Conservation (phyloP, 2,888 invertebrate species). For the Druceiella hillmani region DNA sequence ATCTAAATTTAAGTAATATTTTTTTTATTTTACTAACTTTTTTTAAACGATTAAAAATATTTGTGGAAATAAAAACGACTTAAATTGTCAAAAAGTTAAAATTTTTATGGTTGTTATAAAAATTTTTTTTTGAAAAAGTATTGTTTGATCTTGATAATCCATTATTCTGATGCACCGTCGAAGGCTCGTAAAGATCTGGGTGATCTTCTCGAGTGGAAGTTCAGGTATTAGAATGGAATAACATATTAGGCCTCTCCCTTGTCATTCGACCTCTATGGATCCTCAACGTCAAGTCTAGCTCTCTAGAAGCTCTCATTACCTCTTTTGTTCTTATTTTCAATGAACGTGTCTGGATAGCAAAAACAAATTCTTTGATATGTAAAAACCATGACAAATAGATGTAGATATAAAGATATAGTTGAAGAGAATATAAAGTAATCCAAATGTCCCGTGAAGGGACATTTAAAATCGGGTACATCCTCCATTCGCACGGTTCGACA, state of each 20-base stretch:
- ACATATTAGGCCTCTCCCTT: slow-evolving; percentile 34
- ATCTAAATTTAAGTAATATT: too few relatives aligned
- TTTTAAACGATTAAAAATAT: too few relatives aligned
- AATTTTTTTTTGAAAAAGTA: too few relatives aligned
- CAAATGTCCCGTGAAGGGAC: slow-evolving; percentile 83
- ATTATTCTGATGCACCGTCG: slow-evolving; percentile 61
- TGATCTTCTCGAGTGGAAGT: slow-evolving; percentile 49
- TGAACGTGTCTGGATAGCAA: slow-evolving; percentile 69
- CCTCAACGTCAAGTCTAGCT: slow-evolving; percentile 69
- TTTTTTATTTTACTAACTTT: too few relatives aligned
- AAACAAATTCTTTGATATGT: slow-evolving; percentile 85
- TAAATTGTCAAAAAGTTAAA: too few relatives aligned
- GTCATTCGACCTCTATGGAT: slow-evolving; percentile 77
- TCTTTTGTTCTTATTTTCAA: slow-evolving; percentile 76
- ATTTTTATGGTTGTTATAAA: too few relatives aligned
- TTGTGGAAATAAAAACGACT: too few relatives aligned
- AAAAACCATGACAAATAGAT: slow-evolving; percentile 85
- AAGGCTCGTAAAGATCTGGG: slow-evolving; percentile 50
- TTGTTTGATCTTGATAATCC: slow-evolving; percentile 52
- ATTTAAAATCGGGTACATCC: slow-evolving; percentile 64
- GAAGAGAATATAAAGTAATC: slow-evolving; percentile 88
- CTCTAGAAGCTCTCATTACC: slow-evolving; percentile 66
- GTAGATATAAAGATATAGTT: slow-evolving; percentile 85
- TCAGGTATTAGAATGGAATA: slow-evolving; percentile 31
- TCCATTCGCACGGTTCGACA: slow-evolving; percentile 69